phyloP scores from a whole-genome alignment of 2,888 invertebrate genomes.

The Temnothorax rugatulus region DNA sequence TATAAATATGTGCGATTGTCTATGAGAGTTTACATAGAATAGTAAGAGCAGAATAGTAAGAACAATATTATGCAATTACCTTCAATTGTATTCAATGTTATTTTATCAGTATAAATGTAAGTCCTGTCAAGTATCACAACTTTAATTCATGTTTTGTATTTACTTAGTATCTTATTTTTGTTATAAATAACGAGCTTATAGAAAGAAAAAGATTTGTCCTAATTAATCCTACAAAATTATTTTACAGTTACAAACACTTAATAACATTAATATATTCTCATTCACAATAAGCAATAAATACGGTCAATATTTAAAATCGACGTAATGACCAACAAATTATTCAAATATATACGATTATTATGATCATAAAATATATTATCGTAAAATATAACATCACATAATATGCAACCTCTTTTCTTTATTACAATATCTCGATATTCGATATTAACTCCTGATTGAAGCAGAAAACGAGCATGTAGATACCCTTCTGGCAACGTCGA shows the following conservation, averaged over 20 bases:
- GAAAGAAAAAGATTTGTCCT: background rate
- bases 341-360: background rate
- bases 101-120: conserved; percentile 9
- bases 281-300: background rate
- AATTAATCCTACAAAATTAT: background rate
- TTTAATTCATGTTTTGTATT: background rate
- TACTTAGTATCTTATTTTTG: background rate
- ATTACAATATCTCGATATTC: background rate
- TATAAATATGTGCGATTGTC: background rate
- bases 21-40: background rate
- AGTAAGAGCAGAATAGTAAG: background rate
- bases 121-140: background rate
- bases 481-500: conserved; percentile 40
- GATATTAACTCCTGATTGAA: conserved; percentile 15
- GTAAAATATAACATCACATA: background rate
- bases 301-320: background rate
- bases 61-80: background rate
- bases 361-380: background rate
- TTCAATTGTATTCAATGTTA: background rate
- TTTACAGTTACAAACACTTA: background rate
- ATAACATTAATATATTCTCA: background rate
- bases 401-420: background rate
- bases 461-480: background rate
- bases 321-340: background rate
- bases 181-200: background rate